A percentile compares a stretch with the other conserved stretches of the same genome.
phyloP scores from a whole-genome alignment of 2,113 vertebrate species.

The Amia ocellicauda region DNA sequence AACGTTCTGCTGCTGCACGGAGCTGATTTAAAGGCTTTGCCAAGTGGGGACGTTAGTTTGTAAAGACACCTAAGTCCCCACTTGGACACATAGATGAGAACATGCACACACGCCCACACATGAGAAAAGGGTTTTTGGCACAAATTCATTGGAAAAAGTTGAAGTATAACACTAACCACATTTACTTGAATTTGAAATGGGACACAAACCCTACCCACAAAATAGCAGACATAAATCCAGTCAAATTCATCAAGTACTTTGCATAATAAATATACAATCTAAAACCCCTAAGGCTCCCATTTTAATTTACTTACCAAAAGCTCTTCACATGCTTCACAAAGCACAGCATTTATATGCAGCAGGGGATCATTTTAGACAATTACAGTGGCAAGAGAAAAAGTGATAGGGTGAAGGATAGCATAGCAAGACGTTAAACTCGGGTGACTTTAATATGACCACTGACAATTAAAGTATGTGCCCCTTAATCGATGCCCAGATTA shows the following conservation, averaged over 20 bases:
- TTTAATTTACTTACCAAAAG: conserved; percentile 65
- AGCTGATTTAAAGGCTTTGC: too few species aligned
- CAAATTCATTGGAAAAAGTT: background rate
- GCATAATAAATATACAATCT: conserved; percentile 20
- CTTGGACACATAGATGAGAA: too few species aligned
- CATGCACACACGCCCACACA: too few species aligned
- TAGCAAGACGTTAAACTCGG: too few species aligned
- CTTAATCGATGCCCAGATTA: too few species aligned
- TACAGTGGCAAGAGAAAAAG: conserved; percentile 43
- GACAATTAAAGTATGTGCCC: too few species aligned
- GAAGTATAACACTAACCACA: background rate
- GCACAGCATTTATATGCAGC: conserved; percentile 61
- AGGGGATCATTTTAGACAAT: conserved; percentile 65
- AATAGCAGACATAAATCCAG: conserved; percentile 37
- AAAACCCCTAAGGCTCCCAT: conserved; percentile 48
- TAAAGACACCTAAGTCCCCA: too few species aligned
- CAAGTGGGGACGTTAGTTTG: too few species aligned
- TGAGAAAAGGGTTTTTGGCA: background rate
- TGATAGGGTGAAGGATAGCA: conserved; percentile 7
- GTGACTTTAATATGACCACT: too few species aligned
- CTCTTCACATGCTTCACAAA: conserved; percentile 69
- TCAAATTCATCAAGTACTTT: conserved; percentile 33
- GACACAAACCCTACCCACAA: background rate
- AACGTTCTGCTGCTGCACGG: too few species aligned
- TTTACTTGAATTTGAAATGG: background rate